These are phyloP conservation scores for Prionchulus punctatus DNA, from an alignment of 2,888 invertebrate genomes.

Conservation along the genomic window DNA sequence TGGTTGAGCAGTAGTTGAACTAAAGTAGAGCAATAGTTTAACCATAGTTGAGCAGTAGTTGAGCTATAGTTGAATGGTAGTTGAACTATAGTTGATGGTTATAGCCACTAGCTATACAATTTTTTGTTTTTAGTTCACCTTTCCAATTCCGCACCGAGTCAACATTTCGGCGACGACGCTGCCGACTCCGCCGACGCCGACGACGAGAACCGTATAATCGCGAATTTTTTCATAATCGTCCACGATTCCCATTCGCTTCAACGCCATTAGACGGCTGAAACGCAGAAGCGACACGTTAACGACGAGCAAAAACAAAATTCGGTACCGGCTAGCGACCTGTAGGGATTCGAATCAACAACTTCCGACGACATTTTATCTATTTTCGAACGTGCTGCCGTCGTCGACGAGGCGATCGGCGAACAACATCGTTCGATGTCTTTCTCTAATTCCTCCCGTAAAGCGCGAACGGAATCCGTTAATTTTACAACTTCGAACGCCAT, in stretches of 20 bases:
- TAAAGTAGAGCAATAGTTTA: too few relatives aligned
- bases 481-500: too few relatives aligned
- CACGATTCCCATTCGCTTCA: constrained; percentile 97
- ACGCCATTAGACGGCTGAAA: constrained; percentile 72
- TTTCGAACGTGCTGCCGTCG: constrained; percentile 18
- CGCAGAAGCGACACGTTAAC: background rate
- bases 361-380: constrained; percentile 62
- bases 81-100: too few relatives aligned
- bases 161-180: constrained; percentile 99
- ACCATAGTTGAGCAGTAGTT: too few relatives aligned
- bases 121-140: too few relatives aligned
- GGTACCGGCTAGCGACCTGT: constrained; percentile 48
- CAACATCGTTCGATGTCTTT: background rate
- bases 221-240: constrained; percentile 79
- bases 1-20: too few relatives aligned
- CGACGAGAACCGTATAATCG: constrained; percentile 70
- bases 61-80: too few relatives aligned
- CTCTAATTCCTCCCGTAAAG: background rate
- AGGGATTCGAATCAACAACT: constrained; percentile 94
- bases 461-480: background rate
- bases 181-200: constrained; percentile 97
- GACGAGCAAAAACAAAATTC: background rate
- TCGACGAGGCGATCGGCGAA: background rate
- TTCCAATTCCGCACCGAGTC: constrained; percentile 91
- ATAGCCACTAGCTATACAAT: too few relatives aligned